phyloP scores from a whole-genome alignment of 2,797 vertebrate species.

The Amphiprion clarkii region DNA sequence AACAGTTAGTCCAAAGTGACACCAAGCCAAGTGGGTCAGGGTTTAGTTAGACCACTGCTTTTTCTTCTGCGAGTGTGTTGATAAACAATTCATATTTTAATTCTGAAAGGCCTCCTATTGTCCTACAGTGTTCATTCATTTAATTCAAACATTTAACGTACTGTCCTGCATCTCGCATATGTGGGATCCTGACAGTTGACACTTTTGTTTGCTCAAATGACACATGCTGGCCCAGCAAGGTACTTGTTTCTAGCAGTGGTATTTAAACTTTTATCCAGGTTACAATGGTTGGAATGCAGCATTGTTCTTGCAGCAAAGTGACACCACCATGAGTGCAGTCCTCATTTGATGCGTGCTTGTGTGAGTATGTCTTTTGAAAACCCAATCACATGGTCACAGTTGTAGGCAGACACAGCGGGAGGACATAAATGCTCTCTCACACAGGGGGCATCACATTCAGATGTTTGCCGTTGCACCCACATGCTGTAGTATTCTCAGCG shows the following conservation, averaged over 20 bases:
- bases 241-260: conserved; percentile 17
- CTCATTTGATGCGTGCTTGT: conserved; percentile 15
- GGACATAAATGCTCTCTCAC: not conserved
- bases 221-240: conserved; percentile 23
- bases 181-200: conserved; percentile 22
- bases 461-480: conserved; percentile 6
- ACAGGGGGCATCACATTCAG: not conserved
- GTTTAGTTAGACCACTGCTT: conserved; percentile 4
- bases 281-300: conserved; percentile 62
- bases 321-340: conserved; percentile 15
- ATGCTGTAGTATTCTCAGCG: not conserved
- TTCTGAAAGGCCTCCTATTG: not conserved
- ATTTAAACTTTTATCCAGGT: conserved; percentile 42
- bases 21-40: conserved; percentile 36
- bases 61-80: not conserved
- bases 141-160: not conserved
- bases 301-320: conserved; percentile 45
- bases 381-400: conserved; percentile 37
- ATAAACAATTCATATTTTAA: not conserved
- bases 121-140: not conserved
- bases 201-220: conserved; percentile 44
- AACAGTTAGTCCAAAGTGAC: conserved; percentile 32
- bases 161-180: not conserved
- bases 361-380: conserved; percentile 10
- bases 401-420: not conserved